These are phyloP conservation scores for Leptobrachium ailaonicum DNA, from an alignment of 2,113 vertebrate genomes.

Conservation along the genomic window DNA sequence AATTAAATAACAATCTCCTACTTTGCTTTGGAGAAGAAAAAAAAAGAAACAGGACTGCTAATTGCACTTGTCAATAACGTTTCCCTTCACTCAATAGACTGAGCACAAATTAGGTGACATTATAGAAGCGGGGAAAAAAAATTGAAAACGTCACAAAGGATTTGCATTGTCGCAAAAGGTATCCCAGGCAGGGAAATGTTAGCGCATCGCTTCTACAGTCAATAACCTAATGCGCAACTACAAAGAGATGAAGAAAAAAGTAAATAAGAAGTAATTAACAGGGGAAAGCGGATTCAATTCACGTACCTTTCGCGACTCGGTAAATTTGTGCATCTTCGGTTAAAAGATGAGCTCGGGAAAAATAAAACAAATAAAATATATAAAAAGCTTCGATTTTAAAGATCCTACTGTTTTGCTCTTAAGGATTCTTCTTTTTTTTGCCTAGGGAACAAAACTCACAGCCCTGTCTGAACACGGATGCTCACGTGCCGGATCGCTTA, in stretches of 20 bases:
- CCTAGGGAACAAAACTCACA: too few species aligned
- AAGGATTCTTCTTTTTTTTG: too few species aligned
- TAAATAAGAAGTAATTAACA: not conserved
- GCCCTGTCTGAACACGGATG: too few species aligned
- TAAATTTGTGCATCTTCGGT: constrained; percentile 44
- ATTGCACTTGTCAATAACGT: not conserved
- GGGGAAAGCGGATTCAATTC: constrained; percentile 27
- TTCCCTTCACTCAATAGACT: not conserved
- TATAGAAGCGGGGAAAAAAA: not conserved
- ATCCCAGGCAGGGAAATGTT: not conserved
- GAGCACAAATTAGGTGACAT: not conserved
- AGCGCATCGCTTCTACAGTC: not conserved
- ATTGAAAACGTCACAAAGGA: not conserved
- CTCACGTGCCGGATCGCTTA: too few species aligned
- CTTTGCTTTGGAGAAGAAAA: not conserved
- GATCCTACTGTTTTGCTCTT: not conserved
- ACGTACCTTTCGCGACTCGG: constrained; percentile 52
- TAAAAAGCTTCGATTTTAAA: not conserved
- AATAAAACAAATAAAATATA: not conserved
- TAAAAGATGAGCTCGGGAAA: constrained; percentile 6
- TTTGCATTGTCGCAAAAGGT: not conserved
- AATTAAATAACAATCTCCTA: not conserved
- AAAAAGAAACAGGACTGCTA: not conserved
- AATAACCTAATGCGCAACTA: constrained; percentile 28
- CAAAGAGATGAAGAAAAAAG: constrained; percentile 50